Base-by-base conservation (phyloP, 2,888 invertebrate species). In the Incurvaria masculella region DNA sequence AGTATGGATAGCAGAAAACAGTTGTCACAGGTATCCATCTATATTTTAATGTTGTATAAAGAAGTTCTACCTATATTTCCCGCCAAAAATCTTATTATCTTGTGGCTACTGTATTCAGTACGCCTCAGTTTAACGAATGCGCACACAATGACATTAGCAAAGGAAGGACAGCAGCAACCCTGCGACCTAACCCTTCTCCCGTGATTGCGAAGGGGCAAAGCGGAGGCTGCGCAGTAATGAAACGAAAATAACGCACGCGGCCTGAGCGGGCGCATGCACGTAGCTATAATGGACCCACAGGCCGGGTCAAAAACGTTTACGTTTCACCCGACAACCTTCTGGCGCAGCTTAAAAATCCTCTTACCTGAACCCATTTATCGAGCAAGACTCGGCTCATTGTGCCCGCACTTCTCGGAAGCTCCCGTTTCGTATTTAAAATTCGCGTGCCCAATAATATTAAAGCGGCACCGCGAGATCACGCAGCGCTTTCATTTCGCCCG, bases 171-270 rank as follows among this genome's bases (percentile, higher is more conserved):
- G n/a, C 6, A 14, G 11, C 33, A 33, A 33, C 33, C 33, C 33
- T 33, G 14, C 23, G 23, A 23, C 5, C 10, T 23, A 33, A 14
- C 8, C 33, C 11, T 11, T 33, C 33, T 33, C 23, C 23, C 10
- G 23, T 33, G 68, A 73, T 72, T 72, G 72, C 72, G 69, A 73
- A 73, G 33, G 33, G 33, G 33, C 33, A 71, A 70, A 72, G 68
- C 69, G 65, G 72, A 72, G 72, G 72, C 71, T 66, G 72, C 69
- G 66, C 68, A 65, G 63, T 73, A 70, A 71, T 71, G 69, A 68
- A 75, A 72, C 70, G 72, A 69, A 72, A 72, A 73, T 72, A 71
- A 68, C 66, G 64, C 64, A 61, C 33, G 6, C 6, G 8, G 33
- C 6, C 4, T 33, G 33, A 8, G 33, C 33, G 11, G 11, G 33